These are phyloP conservation scores for Periplaneta americana DNA, from an alignment of 1,140 invertebrate genomes.

Conservation along the genomic window DNA sequence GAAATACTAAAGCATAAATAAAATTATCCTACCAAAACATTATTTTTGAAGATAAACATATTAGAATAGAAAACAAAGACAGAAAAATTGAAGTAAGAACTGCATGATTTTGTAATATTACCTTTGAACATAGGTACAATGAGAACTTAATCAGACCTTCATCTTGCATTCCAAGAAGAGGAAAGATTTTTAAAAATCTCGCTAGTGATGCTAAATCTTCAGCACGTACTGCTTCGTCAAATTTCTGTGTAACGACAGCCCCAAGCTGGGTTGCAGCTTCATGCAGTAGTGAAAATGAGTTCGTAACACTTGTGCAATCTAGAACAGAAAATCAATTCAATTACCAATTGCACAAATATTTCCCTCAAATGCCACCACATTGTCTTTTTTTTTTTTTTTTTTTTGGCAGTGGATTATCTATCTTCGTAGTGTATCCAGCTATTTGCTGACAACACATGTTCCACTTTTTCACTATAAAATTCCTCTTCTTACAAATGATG, in stretches of 20 bases:
- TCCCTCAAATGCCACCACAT: too few relatives aligned
- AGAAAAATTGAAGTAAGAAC: background rate
- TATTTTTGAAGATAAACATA: too few relatives aligned
- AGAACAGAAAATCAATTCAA: constrained; percentile 31
- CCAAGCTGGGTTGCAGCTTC: constrained; percentile 75
- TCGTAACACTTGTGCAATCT: constrained; percentile 63
- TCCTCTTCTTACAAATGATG: too few relatives aligned
- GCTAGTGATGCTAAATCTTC: constrained; percentile 91
- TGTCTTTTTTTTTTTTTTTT: too few relatives aligned
- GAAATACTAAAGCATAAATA: too few relatives aligned
- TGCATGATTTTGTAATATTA: too few relatives aligned
- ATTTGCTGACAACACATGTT: too few relatives aligned
- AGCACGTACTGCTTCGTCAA: constrained; percentile 86
- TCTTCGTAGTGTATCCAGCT: too few relatives aligned
- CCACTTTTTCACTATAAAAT: too few relatives aligned
- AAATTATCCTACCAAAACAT: too few relatives aligned
- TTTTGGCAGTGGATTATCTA: too few relatives aligned
- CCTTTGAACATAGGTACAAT: constrained; percentile 81
- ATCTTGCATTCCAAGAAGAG: constrained; percentile 85
- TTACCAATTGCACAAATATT: too few relatives aligned
- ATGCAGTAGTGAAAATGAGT: constrained; percentile 74
- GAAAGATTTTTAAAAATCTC: constrained; percentile 97
- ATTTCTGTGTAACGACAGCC: constrained; percentile 69
- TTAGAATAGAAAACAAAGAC: background rate
- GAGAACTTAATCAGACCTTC: constrained; percentile 90